Base-by-base conservation (phyloP, 2,113 vertebrate species). In the Spea multiplicata region DNA sequence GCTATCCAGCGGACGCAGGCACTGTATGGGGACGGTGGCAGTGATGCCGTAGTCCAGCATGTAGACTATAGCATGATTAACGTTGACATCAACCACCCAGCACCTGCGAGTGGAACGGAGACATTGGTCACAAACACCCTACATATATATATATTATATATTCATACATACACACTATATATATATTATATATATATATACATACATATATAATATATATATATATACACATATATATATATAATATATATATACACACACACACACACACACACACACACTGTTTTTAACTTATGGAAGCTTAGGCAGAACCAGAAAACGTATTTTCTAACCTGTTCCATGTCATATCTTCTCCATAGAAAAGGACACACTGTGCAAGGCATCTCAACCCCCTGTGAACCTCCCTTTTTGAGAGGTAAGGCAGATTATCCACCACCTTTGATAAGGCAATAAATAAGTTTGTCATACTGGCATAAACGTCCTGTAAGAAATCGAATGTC, bases 81-180 rank as follows among this genome's bases (percentile, higher is more conserved):
- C 82, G 14, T 66, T 16, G 0, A 44, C 55, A 4, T 81, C 82
- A 6, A 83, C 6, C 6, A 84, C 78, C 83, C 86, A 88, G 66
- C 83, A 74, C 44, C 84, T 85, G 12, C 3, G 1, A 8, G 9
- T 3, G 8, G 10, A 6, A 0, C 30, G 30, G 5, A 3, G 47
- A 44, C 3, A 2, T 9, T 44, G 61, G 0, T 8, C 14, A 30
- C 2, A 30, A 1, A 30, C 30, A 30, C 30, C 30, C 30, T 30
- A 30, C 30, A 30, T 30, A 30, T 30, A 2, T n/a, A n/a, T n/a
- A n/a, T n/a, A 30, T 30, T 30, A 30, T 30, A 30, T 30, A 30
- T 30, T n/a, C n/a, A n/a, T n/a, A n/a, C n/a, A n/a, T n/a, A 30
- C 30, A 30, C 30, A 30, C 30, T 1, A 1, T 30, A 30, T 30